Evolutionary conservation across 2,113 vertebrate genomes (phyloP).

Genomic region (Cyphomyrus plagiostoma): DNA sequence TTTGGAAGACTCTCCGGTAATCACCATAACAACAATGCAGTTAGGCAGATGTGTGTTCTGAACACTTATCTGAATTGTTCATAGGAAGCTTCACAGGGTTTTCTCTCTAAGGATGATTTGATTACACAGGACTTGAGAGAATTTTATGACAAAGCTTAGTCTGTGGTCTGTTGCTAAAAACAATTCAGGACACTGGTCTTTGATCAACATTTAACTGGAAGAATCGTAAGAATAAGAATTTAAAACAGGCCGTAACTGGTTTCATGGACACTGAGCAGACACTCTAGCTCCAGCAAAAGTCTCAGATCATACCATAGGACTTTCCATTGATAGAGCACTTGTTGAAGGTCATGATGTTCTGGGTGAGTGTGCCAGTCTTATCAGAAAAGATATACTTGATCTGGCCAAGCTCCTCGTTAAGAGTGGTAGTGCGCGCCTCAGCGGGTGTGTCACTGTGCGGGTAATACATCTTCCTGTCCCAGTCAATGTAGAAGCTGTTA

Average conservation of each 20-base stretch:
- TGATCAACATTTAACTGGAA: not conserved
- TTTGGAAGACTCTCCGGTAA: not conserved
- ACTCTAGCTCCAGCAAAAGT: not conserved
- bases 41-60: not conserved
- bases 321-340: conserved; percentile 85
- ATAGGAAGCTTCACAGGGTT: not conserved
- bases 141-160: not conserved
- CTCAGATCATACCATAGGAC: conserved; percentile 65
- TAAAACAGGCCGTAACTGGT: not conserved
- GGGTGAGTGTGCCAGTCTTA: conserved; percentile 94
- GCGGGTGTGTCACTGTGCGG: conserved; percentile 71
- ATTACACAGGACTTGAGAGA: not conserved
- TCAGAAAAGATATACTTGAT: conserved; percentile 95
- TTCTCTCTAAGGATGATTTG: not conserved
- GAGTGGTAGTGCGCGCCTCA: conserved; percentile 85
- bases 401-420: conserved; percentile 92
- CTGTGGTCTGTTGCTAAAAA: not conserved
- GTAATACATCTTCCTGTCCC: conserved; percentile 94
- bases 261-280: not conserved
- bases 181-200: not conserved
- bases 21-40: not conserved
- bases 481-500: conserved; percentile 91
- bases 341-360: conserved; percentile 94
- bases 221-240: not conserved
- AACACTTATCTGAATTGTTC: not conserved